Evolutionary conservation across 2,113 vertebrate genomes (phyloP), one percentile per base, ranked within the genome.

Genomic region (Cyphomyrus plagiostoma): DNA sequence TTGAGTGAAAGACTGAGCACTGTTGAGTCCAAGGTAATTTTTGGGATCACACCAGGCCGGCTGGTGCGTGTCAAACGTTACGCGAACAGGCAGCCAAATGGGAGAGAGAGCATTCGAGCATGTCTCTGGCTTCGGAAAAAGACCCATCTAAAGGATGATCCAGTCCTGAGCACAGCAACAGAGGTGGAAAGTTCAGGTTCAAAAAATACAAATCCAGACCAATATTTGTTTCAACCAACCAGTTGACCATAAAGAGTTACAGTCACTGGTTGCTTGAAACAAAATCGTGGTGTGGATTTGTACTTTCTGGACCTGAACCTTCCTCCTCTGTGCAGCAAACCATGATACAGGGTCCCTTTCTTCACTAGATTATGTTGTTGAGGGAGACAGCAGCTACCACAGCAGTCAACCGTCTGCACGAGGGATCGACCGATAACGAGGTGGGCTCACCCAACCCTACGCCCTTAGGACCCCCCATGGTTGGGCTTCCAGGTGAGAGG

Each of bases 1-100:
- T 95, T 97, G 95, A 96, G 91, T 0, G 96, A 96, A 89, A 94
- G 96, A 52, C 92, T 97, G 86, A 96, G 93, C 93, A 94, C 92
- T 0, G 94, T 97, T 45, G 96, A 97, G 93, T 94, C 95, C 88
- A 97, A 97, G 96, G 97, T 97, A 74, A 91, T 83, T 42, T 4
- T 35, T 45, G 45, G 26, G 10, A 21, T 48, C 23, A 9, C 35
- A 48, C 42, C 21, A 23, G 82, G 42, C 39, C 82, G 39, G 19
- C 42, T 46, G 42, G 3, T 45, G 21, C 45, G 9, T 13, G 9
- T 84, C 42, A 23, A 23, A 84, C 21, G 21, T 48, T 48, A 48
- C 19, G 19, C 7, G 35, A 80, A 19, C 77, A 45, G 19, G 39
- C 15, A 19, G 62, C 39, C 77, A 39, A 26, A 84, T n/a, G 42